phyloP scores from a whole-genome alignment of 2,113 vertebrate genomes.

The Laticauda colubrina region DNA sequence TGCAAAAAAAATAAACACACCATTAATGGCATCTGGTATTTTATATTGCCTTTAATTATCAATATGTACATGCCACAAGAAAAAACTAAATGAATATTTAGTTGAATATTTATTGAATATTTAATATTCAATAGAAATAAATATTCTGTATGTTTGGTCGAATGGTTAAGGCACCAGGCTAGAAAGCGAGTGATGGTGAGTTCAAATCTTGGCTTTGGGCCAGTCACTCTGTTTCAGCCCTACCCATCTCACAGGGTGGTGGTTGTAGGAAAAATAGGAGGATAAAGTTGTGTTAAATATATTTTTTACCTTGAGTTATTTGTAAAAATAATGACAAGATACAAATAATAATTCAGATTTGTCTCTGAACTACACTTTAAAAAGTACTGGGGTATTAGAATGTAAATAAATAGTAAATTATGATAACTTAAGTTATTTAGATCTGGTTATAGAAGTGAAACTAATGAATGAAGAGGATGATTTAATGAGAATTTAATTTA shows the following conservation, averaged over 20 bases:
- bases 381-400: not conserved
- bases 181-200: not conserved
- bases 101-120: no score
- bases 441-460: not conserved
- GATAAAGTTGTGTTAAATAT: not conserved
- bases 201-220: not conserved
- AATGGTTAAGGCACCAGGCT: not conserved
- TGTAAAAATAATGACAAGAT: not conserved
- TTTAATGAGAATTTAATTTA: not conserved
- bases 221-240: not conserved
- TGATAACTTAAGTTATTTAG: not conserved
- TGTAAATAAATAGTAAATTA: not conserved
- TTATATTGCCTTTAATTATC: not conserved
- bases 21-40: not conserved
- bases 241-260: not conserved
- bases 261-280: not conserved
- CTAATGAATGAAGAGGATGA: not conserved
- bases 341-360: not conserved
- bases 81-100: not conserved
- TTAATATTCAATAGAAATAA: not conserved
- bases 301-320: not conserved
- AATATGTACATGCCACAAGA: not conserved
- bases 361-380: not conserved
- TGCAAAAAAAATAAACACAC: not conserved
- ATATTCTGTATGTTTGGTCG: not conserved